Evolutionary conservation across 2,113 vertebrate species (phyloP), one percentile per base, ranked within the genome.

Genomic region (Chloebia gouldiae): DNA sequence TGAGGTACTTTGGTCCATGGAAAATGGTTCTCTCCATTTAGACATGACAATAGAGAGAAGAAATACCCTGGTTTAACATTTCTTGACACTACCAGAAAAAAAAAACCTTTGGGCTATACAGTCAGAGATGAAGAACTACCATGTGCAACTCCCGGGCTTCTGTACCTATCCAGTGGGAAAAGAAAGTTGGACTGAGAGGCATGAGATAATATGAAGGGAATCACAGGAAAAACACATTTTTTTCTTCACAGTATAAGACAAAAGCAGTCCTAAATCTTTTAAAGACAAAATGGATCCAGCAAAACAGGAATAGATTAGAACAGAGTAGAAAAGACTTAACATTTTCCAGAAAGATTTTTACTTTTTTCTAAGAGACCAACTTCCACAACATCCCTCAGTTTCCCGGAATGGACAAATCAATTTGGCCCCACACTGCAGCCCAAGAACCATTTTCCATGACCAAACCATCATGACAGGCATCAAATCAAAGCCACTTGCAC

Each of bases 201-300:
- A n/a, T 35, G 19, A 87, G 22, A 15, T n/a, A 35, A 71, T 15
- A 66, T 45, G 22, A 76, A 25, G 5, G 11, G 17, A 71, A 88
- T 44, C 10, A 49, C 10, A 85, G 40, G 35, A 54, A 79, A 75
- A 78, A 2, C 9, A 31, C 0, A 0, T 0, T 7, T 37, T 86
- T 83, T 79, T 40, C 27, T 56, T 81, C 25, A 31, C 19, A 53
- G 5, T 50, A 10, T 11, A 50, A 85, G 31, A 56, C 6, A 92
- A 61, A 84, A 84, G 6, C 4, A 0, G 10, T 37, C 45, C 23
- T 90, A 65, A 94, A 85, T 24, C 4, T 6, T 33, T 47, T 44
- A 40, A 77, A 80, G 21, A 28, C 18, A 71, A 71, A 42, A 44
- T 18, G 3, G n/a, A 31, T 47, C 33, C 2, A 81, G 60, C n/a